Evolutionary conservation across 2,113 vertebrate genomes (phyloP), one percentile per base, ranked within the genome.

Genomic region (Gobio gobio): DNA sequence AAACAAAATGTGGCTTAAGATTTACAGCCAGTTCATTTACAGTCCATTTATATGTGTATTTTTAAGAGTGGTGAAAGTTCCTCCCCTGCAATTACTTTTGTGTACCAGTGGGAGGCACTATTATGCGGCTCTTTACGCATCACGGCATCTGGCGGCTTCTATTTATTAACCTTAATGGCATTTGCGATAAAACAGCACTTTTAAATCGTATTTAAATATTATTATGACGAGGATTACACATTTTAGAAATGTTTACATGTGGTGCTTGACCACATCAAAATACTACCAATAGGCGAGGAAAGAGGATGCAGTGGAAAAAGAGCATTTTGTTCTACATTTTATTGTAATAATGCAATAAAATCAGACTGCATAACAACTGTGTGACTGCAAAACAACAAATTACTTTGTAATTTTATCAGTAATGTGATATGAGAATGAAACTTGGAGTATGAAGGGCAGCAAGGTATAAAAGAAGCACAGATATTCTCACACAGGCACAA

Each of bases 391-490:
- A 40, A 40, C 36, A 36, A 36, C 40, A 40, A 40, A 40, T 40
- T 40, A 40, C 2, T 43, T 63, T 26, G n/a, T 20, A 45, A 47
- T 80, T 64, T 64, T 80, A 47, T 80, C 36, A 47, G 24, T 45
- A 18, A 47, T 47, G 40, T 20, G n/a, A 47, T 26, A 29, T 43
- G 58, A 79, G 58, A 64, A 64, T 29, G 14, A 80, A 64, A 29
- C 20, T 24, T 26, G 13, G 7, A 43, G 13, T 22, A 78, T 77
- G 5, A 54, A 22, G 22, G 56, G 36, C 26, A 47, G 47, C 59
- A 63, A 63, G 20, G 16, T 79, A 20, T 63, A 63, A 78, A 78
- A 78, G 33, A 43, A 63, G 40, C 40, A 80, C n/a, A 29, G 8
- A 16, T 78, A 3, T 24, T 26, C 22, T n/a, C 9, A 40, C 51